Percentiles rank a stretch among this genome's conserved stretches.
Conservation (phyloP, 2,113 vertebrate species). For the Panurus biarmicus region DNA sequence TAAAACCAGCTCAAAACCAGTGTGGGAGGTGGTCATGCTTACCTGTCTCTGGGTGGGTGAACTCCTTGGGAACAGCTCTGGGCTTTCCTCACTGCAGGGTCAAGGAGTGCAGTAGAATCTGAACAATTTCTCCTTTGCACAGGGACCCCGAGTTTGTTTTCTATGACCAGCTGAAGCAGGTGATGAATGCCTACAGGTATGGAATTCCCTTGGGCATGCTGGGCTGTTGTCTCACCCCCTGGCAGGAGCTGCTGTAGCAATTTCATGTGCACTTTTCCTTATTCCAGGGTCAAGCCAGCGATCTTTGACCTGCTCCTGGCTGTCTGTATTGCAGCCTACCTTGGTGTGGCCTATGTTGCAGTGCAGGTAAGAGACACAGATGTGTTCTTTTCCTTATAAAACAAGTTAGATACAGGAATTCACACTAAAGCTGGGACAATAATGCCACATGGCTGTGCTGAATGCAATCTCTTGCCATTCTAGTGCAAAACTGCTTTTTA, state of each 20-base stretch:
- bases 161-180: constrained; percentile 98
- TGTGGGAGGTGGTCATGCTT: neutral
- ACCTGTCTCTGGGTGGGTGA: neutral
- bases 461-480: neutral
- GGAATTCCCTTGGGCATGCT: neutral
- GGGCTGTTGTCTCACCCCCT: neutral
- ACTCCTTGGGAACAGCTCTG: neutral
- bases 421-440: neutral
- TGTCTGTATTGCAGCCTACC: constrained; percentile 91
- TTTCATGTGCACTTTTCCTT: neutral
- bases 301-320: constrained; percentile 97
- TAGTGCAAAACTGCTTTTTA: neutral
- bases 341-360: constrained; percentile 88
- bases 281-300: constrained; percentile 90
- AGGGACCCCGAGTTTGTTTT: constrained; percentile 99
- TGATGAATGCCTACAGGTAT: constrained; percentile 98
- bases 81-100: neutral
- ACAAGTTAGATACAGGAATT: neutral
- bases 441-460: neutral
- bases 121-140: neutral
- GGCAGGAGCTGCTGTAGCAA: neutral
- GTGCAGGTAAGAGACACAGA: constrained; percentile 79
- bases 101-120: neutral
- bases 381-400: neutral
- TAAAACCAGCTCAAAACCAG: neutral